Percentiles rank a stretch among this genome's conserved stretches.
These are phyloP conservation scores for Clarias macrocephalus DNA, from an alignment of 2,113 vertebrate genomes.

Conservation along the genomic window DNA sequence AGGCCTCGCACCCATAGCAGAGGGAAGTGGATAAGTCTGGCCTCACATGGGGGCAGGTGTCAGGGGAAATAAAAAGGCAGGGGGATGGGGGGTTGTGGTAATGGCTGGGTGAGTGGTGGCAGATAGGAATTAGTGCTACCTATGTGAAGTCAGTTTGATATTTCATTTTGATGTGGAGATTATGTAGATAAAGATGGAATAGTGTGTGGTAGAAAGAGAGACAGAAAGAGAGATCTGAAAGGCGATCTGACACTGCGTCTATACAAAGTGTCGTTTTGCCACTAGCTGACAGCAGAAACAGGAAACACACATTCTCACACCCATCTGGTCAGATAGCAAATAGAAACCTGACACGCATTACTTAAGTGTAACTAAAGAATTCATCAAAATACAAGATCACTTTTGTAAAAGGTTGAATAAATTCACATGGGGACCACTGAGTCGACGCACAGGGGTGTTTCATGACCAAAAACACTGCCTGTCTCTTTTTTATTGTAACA, in stretches of 20 bases:
- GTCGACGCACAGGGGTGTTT: slow-evolving; percentile 3
- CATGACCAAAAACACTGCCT: slow-evolving; percentile 21
- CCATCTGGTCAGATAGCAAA: slow-evolving; percentile 13
- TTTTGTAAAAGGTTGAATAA: neutral
- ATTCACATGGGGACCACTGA: neutral
- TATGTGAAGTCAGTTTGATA: slow-evolving; percentile 40
- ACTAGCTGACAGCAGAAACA: slow-evolving; percentile 25
- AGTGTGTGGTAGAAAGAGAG: neutral
- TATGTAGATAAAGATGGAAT: neutral
- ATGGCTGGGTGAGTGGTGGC: neutral
- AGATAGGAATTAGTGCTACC: neutral
- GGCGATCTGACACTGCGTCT: slow-evolving; percentile 23
- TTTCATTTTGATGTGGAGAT: slow-evolving; percentile 12
- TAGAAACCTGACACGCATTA: slow-evolving; percentile 28
- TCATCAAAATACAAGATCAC: slow-evolving; percentile 3
- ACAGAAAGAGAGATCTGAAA: slow-evolving; percentile 37
- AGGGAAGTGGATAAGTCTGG: slow-evolving; percentile 16
- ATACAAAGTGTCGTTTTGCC: slow-evolving; percentile 26
- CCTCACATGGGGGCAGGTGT: slow-evolving; percentile 11
- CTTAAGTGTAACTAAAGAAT: neutral
- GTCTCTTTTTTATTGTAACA: slow-evolving; percentile 37
- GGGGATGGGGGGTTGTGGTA: neutral
- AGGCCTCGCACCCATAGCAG: slow-evolving; percentile 60
- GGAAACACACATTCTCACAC: slow-evolving; percentile 21
- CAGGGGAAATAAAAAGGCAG: slow-evolving; percentile 10